Evolutionary conservation across 1,140 invertebrate species (phyloP).

Genomic region (Drosophila pectinifera): DNA sequence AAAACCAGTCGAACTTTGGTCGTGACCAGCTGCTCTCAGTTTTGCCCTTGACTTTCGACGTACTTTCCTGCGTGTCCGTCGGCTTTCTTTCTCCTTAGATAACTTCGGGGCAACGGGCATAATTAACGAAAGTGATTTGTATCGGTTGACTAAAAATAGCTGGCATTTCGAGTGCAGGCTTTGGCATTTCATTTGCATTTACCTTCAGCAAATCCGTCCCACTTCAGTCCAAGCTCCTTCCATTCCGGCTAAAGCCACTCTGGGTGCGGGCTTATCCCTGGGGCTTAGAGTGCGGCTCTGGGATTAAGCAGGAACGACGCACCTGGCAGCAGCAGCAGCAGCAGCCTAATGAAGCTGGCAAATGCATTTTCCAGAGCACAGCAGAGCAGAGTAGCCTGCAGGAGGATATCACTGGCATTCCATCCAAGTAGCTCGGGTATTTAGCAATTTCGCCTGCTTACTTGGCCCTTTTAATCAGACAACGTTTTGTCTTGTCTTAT

Average conservation of each 20-base stretch:
- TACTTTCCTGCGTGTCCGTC: conserved; percentile 47
- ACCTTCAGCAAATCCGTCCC: not conserved
- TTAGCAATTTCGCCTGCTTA: conserved; percentile 32
- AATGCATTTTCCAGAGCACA: conserved; percentile 40
- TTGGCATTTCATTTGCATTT: conserved; percentile 67
- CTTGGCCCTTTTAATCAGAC: conserved; percentile 23
- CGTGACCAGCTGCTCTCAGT: conserved; percentile 30
- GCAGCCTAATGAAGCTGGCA: conserved; percentile 50
- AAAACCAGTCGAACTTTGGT: conserved; percentile 9
- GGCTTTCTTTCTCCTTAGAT: conserved; percentile 23
- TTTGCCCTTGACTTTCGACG: conserved; percentile 14
- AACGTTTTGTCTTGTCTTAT: conserved; percentile 7
- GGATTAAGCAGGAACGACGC: conserved; percentile 1
- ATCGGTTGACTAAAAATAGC: conserved; percentile 54
- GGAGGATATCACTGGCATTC: conserved; percentile 33
- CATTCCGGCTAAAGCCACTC: conserved; percentile 3
- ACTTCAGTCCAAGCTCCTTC: conserved; percentile 9
- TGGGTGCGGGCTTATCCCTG: conserved; percentile 37
- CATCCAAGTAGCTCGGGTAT: conserved; percentile 27
- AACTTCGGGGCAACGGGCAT: conserved; percentile 46
- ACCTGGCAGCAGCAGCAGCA: conserved; percentile 26
- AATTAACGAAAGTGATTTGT: conserved; percentile 81
- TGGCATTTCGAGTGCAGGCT: conserved; percentile 50
- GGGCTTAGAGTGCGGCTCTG: conserved; percentile 33
- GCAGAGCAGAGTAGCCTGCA: not conserved